Conservation (phyloP, 2,113 vertebrate species). For the Myiagra hebetior region DNA sequence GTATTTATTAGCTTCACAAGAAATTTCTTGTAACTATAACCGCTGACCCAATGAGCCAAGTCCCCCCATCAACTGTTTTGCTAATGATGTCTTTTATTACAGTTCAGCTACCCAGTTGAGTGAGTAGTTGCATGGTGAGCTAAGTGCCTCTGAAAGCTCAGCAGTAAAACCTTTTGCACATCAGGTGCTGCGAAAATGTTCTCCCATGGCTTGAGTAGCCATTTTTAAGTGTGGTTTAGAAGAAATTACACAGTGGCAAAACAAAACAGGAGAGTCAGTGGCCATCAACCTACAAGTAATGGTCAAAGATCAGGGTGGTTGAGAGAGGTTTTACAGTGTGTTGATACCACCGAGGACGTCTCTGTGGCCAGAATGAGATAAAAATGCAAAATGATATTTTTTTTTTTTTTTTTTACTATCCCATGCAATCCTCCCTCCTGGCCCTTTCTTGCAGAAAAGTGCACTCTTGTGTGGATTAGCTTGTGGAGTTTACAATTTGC, state of each 20-base stretch:
- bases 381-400: constrained; percentile 43
- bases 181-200: background rate
- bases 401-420: constrained; percentile 67
- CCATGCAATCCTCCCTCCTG: constrained; percentile 74
- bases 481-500: constrained; percentile 52
- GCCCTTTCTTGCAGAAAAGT: constrained; percentile 76
- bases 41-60: background rate
- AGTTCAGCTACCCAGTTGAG: background rate
- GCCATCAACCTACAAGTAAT: background rate
- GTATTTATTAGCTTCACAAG: background rate
- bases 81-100: constrained; percentile 6
- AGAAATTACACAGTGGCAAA: background rate
- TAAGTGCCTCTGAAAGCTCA: background rate
- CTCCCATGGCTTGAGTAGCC: background rate
- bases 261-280: background rate
- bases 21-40: background rate
- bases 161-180: background rate
- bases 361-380: background rate
- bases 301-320: background rate
- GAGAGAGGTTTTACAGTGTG: background rate
- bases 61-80: background rate
- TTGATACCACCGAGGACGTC: background rate
- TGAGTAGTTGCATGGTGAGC: background rate
- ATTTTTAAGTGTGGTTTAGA: background rate
- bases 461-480: constrained; percentile 72